These are phyloP conservation scores for Urocyon cinereoargenteus DNA, from an alignment of 2,797 vertebrate genomes.

Conservation along the genomic window DNA sequence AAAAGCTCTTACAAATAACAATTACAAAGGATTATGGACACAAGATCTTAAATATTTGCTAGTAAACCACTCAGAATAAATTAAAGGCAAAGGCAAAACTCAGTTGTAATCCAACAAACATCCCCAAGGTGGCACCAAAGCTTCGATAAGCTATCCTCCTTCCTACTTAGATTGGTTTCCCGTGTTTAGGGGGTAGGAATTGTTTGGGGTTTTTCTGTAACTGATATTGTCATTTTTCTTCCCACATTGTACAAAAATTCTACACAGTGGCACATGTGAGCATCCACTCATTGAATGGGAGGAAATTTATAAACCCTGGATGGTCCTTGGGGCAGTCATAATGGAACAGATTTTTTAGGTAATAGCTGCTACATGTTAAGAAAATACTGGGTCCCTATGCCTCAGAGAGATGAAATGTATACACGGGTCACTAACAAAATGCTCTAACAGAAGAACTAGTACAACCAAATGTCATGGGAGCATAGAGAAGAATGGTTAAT, in stretches of 20 bases:
- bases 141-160: not conserved
- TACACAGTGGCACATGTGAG: not conserved
- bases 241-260: not conserved
- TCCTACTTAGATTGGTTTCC: not conserved
- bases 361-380: not conserved
- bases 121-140: conserved; percentile 63
- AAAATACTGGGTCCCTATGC: not conserved
- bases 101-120: conserved; percentile 3
- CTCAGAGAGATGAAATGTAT: not conserved
- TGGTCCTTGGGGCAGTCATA: not conserved
- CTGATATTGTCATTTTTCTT: not conserved
- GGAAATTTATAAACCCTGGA: not conserved
- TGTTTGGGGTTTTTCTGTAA: not conserved
- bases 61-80: not conserved
- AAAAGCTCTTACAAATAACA: not conserved
- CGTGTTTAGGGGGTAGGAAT: not conserved
- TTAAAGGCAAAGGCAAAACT: not conserved
- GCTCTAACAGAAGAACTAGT: not conserved
- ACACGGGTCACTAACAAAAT: not conserved
- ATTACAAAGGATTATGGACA: not conserved
- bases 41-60: not conserved
- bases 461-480: not conserved
- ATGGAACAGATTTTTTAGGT: not conserved
- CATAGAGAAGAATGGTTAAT: not conserved
- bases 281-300: not conserved